Evolutionary conservation across 2,797 vertebrate species (phyloP), one percentile per base, ranked within the genome.

Genomic region (Steatocranus sp.): DNA sequence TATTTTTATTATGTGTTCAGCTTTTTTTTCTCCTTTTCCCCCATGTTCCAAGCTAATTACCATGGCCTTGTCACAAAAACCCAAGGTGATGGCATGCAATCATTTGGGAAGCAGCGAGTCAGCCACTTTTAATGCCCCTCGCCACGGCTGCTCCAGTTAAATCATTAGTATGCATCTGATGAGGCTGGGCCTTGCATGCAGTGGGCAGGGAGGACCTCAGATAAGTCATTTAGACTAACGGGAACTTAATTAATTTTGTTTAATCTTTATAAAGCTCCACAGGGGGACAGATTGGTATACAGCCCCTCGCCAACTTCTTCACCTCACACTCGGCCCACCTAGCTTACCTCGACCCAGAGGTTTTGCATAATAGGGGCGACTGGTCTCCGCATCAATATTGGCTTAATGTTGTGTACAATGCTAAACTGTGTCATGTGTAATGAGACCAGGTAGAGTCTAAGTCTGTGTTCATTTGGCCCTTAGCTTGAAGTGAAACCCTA

Each of bases 231-330:
- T 92, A 91, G 93, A 92, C 90, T 93, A 93, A 94, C 88, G 86
- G 91, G 91, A 92, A 94, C 90, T 94, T 93, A 94, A 95, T 95
- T 96, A 93, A 93, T 94, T 95, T 93, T 84, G 90, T 92, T 94
- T 95, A 95, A 95, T 95, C 94, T 92, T 91, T 93, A 84, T 84
- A 88, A 93, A 92, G 81, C 91, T 87, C 89, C 86, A 90, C 84
- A 17, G 83, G 89, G 93, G 88, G 82, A 88, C 74, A 81, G 66
- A 85, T 86, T 84, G 81, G 89, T 92, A 87, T 77, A 88, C 83
- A 84, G 73, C 85, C 85, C 83, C 87, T 84, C 53, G 20, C 83
- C 82, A 80, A 81, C 81, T 87, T 89, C 87, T 85, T 85, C 84
- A 78, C 87, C 83, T 88, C 75, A 23, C 80, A 66, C 36, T 81